These are phyloP conservation scores for Apis laboriosa DNA, from an alignment of 1,140 invertebrate genomes.

Conservation along the genomic window DNA sequence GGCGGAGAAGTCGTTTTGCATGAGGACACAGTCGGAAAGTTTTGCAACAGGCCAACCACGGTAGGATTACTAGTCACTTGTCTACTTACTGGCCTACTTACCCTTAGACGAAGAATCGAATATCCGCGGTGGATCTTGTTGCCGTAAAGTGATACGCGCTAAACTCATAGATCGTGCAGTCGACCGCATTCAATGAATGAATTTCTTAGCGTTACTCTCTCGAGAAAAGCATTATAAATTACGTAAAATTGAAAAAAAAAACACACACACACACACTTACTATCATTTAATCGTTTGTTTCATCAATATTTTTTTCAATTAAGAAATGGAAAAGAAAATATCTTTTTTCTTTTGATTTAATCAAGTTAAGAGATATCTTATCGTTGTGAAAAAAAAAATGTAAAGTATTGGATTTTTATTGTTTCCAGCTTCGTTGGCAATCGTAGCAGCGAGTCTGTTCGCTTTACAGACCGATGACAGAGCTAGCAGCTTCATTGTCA, in stretches of 20 bases:
- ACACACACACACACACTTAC: not conserved
- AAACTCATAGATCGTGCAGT: conserved; percentile 14
- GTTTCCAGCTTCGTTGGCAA: conserved; percentile 87
- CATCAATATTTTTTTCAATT: too few relatives aligned
- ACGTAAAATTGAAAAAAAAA: not conserved
- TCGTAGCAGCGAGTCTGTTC: conserved; percentile 89
- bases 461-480: conserved; percentile 90
- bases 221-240: not conserved
- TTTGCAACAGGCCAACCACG: conserved; percentile 58
- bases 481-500: conserved; percentile 87
- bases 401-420: conserved; percentile 31
- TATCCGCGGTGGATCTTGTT: conserved; percentile 69
- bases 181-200: conserved; percentile 27
- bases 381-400: not conserved
- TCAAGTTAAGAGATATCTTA: too few relatives aligned
- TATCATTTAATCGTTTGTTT: too few relatives aligned
- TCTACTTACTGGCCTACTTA: conserved; percentile 71
- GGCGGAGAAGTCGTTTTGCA: conserved; percentile 15
- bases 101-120: conserved; percentile 65
- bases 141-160: conserved; percentile 63
- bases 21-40: conserved; percentile 13
- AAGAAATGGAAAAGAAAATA: too few relatives aligned
- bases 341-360: not conserved
- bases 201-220: not conserved
- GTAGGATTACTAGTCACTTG: conserved; percentile 67